These are phyloP conservation scores for Ptychadena robeensis DNA, from an alignment of 2,797 vertebrate genomes.

Conservation along the genomic window DNA sequence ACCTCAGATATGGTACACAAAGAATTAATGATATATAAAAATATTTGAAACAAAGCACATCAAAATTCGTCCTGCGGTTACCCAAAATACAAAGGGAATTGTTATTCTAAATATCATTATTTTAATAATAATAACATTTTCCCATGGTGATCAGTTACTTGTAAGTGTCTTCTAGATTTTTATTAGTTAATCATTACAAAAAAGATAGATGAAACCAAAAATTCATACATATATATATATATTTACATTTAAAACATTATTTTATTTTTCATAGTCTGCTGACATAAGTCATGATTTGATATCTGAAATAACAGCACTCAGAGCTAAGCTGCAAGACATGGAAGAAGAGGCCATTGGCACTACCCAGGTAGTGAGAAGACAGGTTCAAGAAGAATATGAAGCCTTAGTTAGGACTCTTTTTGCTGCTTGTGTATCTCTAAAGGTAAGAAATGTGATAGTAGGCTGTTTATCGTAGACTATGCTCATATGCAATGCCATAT, in stretches of 20 bases:
- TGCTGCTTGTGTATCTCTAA: constrained; percentile 74
- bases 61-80: too few species aligned
- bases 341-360: constrained; percentile 72
- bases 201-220: too few species aligned
- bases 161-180: background rate
- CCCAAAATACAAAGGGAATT: too few species aligned
- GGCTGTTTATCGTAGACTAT: too few species aligned
- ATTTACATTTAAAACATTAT: background rate
- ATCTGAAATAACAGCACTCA: constrained; percentile 76
- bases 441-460: constrained; percentile 69
- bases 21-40: too few species aligned
- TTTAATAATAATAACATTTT: too few species aligned
- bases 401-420: constrained; percentile 74
- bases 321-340: constrained; percentile 68
- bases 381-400: constrained; percentile 73
- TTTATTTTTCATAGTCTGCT: constrained; percentile 42
- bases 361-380: constrained; percentile 71
- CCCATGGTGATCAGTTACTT: background rate
- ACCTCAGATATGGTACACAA: too few species aligned
- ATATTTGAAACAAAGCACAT: too few species aligned
- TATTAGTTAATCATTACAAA: background rate
- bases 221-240: background rate
- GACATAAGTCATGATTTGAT: constrained; percentile 74
- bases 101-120: background rate
- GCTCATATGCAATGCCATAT: background rate